phyloP scores from a whole-genome alignment of 1,140 invertebrate genomes.

The Heliconius congener region DNA sequence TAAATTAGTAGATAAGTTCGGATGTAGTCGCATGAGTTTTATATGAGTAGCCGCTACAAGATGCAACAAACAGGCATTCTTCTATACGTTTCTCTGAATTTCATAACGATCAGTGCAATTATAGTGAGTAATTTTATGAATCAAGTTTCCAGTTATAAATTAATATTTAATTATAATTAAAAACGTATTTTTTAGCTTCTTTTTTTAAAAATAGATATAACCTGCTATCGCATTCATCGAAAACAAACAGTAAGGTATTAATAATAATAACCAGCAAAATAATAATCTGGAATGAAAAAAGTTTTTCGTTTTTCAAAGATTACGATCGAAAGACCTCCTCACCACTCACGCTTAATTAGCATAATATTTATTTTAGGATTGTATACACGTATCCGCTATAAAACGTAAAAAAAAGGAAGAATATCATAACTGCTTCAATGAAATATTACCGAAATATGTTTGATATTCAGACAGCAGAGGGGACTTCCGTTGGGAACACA shows the following conservation, averaged over 20 bases:
- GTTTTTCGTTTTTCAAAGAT: slow-evolving; percentile 17
- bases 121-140: slow-evolving; percentile 17
- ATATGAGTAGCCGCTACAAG: slow-evolving; percentile 49
- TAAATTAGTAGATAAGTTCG: not conserved
- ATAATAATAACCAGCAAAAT: not conserved
- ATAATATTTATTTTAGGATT: slow-evolving; percentile 57
- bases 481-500: slow-evolving; percentile 72
- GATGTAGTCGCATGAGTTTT: slow-evolving; percentile 42
- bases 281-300: not conserved
- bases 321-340: slow-evolving; percentile 30
- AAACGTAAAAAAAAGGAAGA: slow-evolving; percentile 65
- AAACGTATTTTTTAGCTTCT: not conserved
- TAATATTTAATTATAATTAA: not conserved
- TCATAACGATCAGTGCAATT: slow-evolving; percentile 54
- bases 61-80: slow-evolving; percentile 54
- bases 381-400: slow-evolving; percentile 63
- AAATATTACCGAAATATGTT: slow-evolving; percentile 77
- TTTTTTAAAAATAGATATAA: no score
- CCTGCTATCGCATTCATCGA: no score
- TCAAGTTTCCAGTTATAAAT: not conserved
- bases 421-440: slow-evolving; percentile 79
- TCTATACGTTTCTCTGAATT: slow-evolving; percentile 72
- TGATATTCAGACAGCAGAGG: slow-evolving; percentile 77
- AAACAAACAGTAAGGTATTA: not conserved
- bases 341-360: slow-evolving; percentile 37